Conservation (phyloP, 2,888 invertebrate genomes). For the Philopedon plagiatum region DNA sequence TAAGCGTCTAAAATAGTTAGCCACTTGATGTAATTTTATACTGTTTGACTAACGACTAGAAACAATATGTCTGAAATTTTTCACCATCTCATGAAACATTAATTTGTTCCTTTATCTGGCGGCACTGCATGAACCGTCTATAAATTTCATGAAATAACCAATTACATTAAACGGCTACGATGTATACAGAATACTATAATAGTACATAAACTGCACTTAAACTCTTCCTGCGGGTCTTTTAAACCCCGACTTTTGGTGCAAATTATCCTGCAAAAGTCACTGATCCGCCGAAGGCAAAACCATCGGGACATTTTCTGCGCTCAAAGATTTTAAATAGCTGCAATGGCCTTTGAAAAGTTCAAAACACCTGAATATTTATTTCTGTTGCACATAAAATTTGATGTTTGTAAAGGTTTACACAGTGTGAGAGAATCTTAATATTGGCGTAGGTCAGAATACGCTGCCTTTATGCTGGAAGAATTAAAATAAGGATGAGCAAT, state of each 20-base stretch:
- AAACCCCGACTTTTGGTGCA: neutral
- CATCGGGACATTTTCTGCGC: neutral
- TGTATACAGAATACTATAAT: no score
- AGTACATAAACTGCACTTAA: no score
- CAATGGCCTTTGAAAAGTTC: slow-evolving; percentile 58
- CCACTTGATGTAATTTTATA: no score
- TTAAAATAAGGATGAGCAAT: slow-evolving; percentile 22
- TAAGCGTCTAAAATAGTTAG: no score
- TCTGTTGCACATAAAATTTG: slow-evolving; percentile 56
- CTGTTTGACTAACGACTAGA: no score
- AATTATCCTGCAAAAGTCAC: slow-evolving; percentile 6
- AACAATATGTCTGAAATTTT: no score
- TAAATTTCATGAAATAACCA: no score
- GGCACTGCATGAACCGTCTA: no score
- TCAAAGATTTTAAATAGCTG: slow-evolving; percentile 41
- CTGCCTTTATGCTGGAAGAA: slow-evolving; percentile 39
- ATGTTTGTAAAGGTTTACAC: slow-evolving; percentile 55
- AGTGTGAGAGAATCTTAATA: slow-evolving; percentile 60
- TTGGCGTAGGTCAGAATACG: slow-evolving; percentile 61
- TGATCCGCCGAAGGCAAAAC: neutral
- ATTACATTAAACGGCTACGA: no score
- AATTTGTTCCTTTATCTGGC: no score
- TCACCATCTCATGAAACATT: no score
- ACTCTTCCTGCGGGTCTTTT: neutral
- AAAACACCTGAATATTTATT: slow-evolving; percentile 65